Evolutionary conservation across 2,113 vertebrate genomes (phyloP), one percentile per base, ranked within the genome.

Genomic region (Engystomops pustulosus): DNA sequence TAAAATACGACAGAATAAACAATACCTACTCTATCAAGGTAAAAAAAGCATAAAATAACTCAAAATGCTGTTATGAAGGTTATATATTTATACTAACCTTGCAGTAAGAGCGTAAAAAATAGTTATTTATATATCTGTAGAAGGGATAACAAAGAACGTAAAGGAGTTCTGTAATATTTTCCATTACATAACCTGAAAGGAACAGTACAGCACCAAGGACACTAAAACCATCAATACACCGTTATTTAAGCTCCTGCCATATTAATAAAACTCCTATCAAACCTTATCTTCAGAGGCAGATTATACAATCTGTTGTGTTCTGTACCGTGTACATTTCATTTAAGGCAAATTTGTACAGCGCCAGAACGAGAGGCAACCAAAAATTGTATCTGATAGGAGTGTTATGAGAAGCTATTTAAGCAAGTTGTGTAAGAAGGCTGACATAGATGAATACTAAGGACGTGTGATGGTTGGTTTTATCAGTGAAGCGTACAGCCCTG

Each of bases 401-500:
- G 23, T 74, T 49, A 30, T 32, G 71, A 74, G 71, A 74, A 74
- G 71, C 71, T 60, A 27, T 78, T 78, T 78, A 53, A 41, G 32
- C 51, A 41, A 23, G 75, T 78, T 36, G 49, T 60, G 53, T 36
- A 41, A 80, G 34, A 14, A 36, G 11, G 51, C 17, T 58, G 15
- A 62, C 55, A 41, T 27, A 41, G 77, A 41, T 85, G 86, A 85
- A 47, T 70, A 88, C 80, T 86, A 74, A 86, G 88, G 85, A 72
- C 87, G 30, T 87, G 86, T 86, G 81, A 86, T 88, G 88, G 88
- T 79, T 77, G 62, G 86, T 87, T 88, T 86, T 78, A 89, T 88
- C 86, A 86, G 76, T 86, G 86, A 90, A 90, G 86, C 88, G 44
- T 89, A 67, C 45, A 49, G 86, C 80, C 88, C 90, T 87, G 32